Conservation (phyloP, 2,888 invertebrate species). For the Meghimatium bilineatum region DNA sequence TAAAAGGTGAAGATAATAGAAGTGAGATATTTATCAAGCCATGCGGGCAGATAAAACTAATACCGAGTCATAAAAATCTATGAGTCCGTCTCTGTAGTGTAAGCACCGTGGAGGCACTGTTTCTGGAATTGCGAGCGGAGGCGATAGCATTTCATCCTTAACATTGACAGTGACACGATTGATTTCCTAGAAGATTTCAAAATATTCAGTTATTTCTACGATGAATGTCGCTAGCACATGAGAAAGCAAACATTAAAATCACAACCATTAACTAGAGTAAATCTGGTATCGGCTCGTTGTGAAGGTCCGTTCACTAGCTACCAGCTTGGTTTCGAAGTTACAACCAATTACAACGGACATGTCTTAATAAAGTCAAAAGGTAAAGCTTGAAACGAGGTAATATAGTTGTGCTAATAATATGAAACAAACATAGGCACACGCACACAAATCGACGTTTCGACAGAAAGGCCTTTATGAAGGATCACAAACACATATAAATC, state of each 20-base stretch:
- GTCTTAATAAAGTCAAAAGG: too few species aligned
- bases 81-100: not conserved
- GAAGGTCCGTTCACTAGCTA: too few species aligned
- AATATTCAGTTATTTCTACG: not conserved
- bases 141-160: not conserved
- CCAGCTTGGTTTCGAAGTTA: too few species aligned
- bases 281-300: not conserved
- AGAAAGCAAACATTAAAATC: not conserved
- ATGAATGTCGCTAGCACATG: not conserved
- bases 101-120: not conserved
- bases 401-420: too few species aligned
- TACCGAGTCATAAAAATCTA: constrained; percentile 14
- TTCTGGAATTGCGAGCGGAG: not conserved
- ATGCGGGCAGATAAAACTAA: constrained; percentile 19
- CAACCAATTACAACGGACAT: too few species aligned
- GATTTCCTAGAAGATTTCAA: not conserved
- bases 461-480: too few species aligned
- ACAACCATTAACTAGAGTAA: not conserved
- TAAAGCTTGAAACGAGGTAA: too few species aligned
- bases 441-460: too few species aligned
- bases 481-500: too few species aligned
- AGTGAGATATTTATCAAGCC: constrained; percentile 13
- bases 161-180: not conserved
- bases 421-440: too few species aligned
- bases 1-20: constrained; percentile 4